Evolutionary conservation across 2,113 vertebrate genomes (phyloP), one percentile per base, ranked within the genome.

Genomic region (Dasypus novemcinctus): DNA sequence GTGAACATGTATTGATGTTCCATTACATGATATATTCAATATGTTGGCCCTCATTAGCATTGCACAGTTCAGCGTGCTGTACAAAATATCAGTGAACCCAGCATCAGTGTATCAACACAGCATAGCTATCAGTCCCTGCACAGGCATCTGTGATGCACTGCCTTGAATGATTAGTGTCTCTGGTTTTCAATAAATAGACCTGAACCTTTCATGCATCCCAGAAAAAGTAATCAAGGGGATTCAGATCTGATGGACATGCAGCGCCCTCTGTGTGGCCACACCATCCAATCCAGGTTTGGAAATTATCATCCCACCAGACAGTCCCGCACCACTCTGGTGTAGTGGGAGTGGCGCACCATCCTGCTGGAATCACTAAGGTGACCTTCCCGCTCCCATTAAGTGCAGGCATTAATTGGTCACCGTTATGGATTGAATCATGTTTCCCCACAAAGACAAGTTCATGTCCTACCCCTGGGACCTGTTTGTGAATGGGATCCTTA

Each of bases 131-230:
- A 6, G 1, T 38, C 25, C 9, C 57, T 63, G 43, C 41, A 5
- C 1, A 7, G 1, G 27, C 33, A 7, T 10, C 46, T 9, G 29
- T 1, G 21, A 7, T 2, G 3, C 1, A 0, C 27, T n/a, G 46
- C 23, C 64, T 85, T 12, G 1, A 29, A 4, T 5, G 33, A 5
- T 6, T 9, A 20, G 15, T 3, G 31, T 23, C n/a, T 68, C 46
- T 33, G 33, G 11, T 41, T 71, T 61, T 90, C 15, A 36, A 29
- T 12, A 52, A 20, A 36, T 4, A 41, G 46, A 81, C 6, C 61
- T 72, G 33, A 2, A 11, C 36, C 13, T 41, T 61, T 69, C 14
- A 15, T 15, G 17, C 4, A 41, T n/a, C n/a, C 46, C 59, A 23
- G 72, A 75, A 23, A 29, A 46, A 68, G 23, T 31, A 10, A 36